Evolutionary conservation across 2,888 invertebrate genomes (phyloP).

Genomic region (Aspidiotus rigidus): DNA sequence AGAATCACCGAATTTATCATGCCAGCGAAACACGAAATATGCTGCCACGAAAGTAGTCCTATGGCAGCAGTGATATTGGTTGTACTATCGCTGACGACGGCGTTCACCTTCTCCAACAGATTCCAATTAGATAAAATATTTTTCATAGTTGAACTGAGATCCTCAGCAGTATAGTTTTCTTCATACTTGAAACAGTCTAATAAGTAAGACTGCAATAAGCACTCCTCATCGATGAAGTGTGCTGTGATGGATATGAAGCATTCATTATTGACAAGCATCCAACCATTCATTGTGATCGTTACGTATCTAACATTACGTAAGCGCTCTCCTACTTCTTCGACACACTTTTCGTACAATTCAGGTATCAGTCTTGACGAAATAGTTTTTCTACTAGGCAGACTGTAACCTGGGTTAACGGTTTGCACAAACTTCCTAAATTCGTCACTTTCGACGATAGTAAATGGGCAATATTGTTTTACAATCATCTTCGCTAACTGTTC

Average conservation of each 20-base stretch:
- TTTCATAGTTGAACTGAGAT: slow-evolving; percentile 20
- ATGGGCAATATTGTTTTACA: slow-evolving; percentile 34
- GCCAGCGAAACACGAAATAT: slow-evolving; percentile 32
- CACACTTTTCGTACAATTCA: slow-evolving; percentile 17
- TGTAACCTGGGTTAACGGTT: slow-evolving; percentile 35
- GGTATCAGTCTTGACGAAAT: slow-evolving; percentile 32
- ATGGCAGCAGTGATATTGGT: slow-evolving; percentile 31
- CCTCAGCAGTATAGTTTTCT: slow-evolving; percentile 16
- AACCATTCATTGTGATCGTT: slow-evolving; percentile 29
- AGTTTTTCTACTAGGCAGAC: slow-evolving; percentile 33
- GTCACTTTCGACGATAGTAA: slow-evolving; percentile 34
- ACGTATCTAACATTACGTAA: slow-evolving; percentile 24
- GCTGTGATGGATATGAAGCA: slow-evolving; percentile 23
- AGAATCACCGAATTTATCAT: slow-evolving; percentile 28
- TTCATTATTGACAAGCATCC: slow-evolving; percentile 32
- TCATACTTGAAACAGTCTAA: slow-evolving; percentile 18
- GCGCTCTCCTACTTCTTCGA: slow-evolving; percentile 16
- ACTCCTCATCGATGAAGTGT: slow-evolving; percentile 30
- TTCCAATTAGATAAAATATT: slow-evolving; percentile 25
- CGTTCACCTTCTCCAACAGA: slow-evolving; percentile 26
- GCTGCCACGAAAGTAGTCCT: slow-evolving; percentile 19
- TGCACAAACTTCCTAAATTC: slow-evolving; percentile 34
- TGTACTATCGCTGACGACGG: slow-evolving; percentile 31
- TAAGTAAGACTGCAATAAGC: slow-evolving; percentile 22
- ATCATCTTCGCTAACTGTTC: slow-evolving; percentile 30